phyloP scores from a whole-genome alignment of 2,797 vertebrate species.

The Falco berigora region DNA sequence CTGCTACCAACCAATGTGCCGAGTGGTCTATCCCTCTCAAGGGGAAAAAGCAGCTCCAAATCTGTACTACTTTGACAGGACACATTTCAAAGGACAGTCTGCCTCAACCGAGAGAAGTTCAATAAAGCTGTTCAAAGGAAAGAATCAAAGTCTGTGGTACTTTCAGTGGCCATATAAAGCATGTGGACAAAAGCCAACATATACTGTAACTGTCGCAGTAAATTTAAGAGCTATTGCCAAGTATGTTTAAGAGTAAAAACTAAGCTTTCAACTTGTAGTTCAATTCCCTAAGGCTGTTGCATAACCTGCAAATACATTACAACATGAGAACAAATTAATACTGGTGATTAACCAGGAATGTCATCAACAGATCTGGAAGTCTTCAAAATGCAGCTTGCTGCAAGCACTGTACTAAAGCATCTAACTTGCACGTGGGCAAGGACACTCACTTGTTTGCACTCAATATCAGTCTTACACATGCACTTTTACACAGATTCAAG shows the following conservation, averaged over 20 bases:
- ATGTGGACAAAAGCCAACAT: conserved; percentile 1
- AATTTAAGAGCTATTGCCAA: conserved; percentile 14
- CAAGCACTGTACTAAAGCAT: not conserved
- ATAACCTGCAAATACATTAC: conserved; percentile 22
- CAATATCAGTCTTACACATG: not conserved
- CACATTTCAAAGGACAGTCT: not conserved
- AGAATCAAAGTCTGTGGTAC: not conserved
- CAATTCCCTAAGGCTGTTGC: conserved; percentile 3
- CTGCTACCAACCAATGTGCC: not conserved
- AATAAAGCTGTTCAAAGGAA: not conserved
- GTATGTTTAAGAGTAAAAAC: conserved; percentile 10
- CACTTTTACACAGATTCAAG: not conserved
- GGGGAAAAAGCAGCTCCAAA: not conserved
- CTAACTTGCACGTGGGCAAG: not conserved
- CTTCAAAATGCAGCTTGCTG: not conserved
- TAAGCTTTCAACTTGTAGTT: not conserved
- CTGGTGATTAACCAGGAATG: not conserved
- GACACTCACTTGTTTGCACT: not conserved
- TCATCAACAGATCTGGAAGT: not conserved
- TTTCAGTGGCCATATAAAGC: not conserved
- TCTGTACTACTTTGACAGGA: not conserved
- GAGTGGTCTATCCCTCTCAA: not conserved
- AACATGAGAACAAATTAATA: conserved; percentile 27
- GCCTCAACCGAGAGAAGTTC: not conserved
- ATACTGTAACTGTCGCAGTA: not conserved